phyloP scores from a whole-genome alignment of 2,797 vertebrate species.

The Micromesistius poutassou region DNA sequence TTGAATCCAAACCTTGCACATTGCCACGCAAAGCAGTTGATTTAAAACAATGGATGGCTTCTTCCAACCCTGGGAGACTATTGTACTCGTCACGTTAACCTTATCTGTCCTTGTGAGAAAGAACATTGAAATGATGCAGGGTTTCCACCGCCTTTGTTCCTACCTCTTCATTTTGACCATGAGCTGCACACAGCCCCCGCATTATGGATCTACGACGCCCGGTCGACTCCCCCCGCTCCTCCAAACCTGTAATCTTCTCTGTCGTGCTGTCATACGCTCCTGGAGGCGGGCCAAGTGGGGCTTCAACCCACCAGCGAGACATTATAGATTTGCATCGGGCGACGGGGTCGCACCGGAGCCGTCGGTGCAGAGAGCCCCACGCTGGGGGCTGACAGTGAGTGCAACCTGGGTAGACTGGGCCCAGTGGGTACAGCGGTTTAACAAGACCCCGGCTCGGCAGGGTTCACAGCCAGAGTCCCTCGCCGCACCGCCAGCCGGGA shows the following conservation, averaged over 20 bases:
- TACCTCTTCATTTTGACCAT: conserved; percentile 44
- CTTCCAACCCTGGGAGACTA: conserved; percentile 37
- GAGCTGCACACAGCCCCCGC: conserved; percentile 45
- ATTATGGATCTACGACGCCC: not conserved
- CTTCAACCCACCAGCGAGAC: conserved; percentile 30
- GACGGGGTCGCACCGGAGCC: conserved; percentile 22
- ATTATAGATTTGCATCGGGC: conserved; percentile 63
- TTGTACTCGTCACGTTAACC: conserved; percentile 44
- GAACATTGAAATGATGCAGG: not conserved
- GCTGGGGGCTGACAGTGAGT: conserved; percentile 55
- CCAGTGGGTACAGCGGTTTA: conserved; percentile 48
- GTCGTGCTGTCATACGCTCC: not conserved
- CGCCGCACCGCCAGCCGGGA: not conserved
- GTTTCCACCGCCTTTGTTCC: conserved; percentile 30
- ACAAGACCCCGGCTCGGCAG: conserved; percentile 56
- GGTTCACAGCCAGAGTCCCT: conserved; percentile 42
- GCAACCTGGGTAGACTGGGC: conserved; percentile 55
- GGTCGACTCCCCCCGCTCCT: conserved; percentile 3
- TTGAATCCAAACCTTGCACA: conserved; percentile 27
- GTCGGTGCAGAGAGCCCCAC: conserved; percentile 43
- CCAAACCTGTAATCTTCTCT: not conserved
- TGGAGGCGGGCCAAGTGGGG: not conserved
- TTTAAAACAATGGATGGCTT: conserved; percentile 54
- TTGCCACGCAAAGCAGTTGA: conserved; percentile 15
- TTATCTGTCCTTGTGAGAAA: conserved; percentile 65